Evolutionary conservation across 2,797 vertebrate genomes (phyloP), one percentile per base, ranked within the genome.

Genomic region (Holocentrus rufus): DNA sequence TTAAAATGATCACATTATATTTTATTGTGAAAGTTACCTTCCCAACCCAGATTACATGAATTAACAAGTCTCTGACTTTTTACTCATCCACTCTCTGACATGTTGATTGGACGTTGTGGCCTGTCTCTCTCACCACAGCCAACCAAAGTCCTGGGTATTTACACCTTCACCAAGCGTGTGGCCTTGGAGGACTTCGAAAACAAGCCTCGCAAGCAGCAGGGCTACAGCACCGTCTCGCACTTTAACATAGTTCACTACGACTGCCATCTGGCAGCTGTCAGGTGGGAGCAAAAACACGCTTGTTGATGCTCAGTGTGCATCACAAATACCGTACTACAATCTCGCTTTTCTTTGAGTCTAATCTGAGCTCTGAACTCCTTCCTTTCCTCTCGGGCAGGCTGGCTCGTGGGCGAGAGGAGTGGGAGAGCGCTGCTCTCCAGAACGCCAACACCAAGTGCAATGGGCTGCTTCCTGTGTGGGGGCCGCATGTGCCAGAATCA

Each of bases 241-340:
- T 99, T 99, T 94, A 99, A 99, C 94, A 99, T 99, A 13, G 98
- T 99, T 87, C 98, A 99, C 92, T 99, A 99, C 0, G 98, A 99
- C 83, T 99, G 98, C 76, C 98, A 99, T 86, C 93, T 99, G 60
- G 98, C 98, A n/a, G 98, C 98, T 1, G 98, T 99, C 84, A 95
- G 98, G 98, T 99, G 91, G 0, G 77, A 20, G n/a, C 34, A 64
- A 25, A 64, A 27, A 17, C 25, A 30, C 14, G 31, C 54, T 20
- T 18, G 20, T 17, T 56, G 10, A 47, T 62, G 7, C 59, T 62
- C 27, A 58, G 0, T 10, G 20, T 11, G 5, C 8, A 3, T 2
- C 10, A 27, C 5, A 20, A 30, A 27, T 34, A 14, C 46, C 31
- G 20, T 5, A 5, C 6, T 31, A 9, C 34, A 18, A 7, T 7